These are phyloP conservation scores for Symphodus melops DNA, from an alignment of 2,113 vertebrate species.

Conservation along the genomic window DNA sequence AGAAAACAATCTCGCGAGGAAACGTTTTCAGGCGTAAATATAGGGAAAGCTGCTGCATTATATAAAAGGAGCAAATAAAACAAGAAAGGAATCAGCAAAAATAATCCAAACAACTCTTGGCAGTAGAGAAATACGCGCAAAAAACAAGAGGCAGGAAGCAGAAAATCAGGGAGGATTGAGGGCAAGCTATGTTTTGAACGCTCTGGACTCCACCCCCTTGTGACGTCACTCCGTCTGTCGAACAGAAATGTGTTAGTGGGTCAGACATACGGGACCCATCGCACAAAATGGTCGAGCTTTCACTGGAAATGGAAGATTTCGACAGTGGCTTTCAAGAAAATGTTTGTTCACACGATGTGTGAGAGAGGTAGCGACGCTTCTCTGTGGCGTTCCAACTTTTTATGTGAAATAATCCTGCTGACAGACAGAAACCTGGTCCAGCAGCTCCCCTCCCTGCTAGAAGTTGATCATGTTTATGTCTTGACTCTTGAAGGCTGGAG, in stretches of 20 bases:
- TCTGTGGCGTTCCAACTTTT: neutral
- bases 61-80: neutral
- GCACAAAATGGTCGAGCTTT: constrained; percentile 77
- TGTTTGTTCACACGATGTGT: neutral
- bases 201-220: constrained; percentile 46
- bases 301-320: constrained; percentile 71
- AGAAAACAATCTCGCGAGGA: constrained; percentile 24
- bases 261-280: constrained; percentile 76
- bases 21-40: neutral
- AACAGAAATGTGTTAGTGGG: constrained; percentile 80
- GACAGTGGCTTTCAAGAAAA: no score
- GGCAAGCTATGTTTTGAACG: constrained; percentile 71
- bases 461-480: neutral
- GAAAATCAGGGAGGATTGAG: constrained; percentile 36
- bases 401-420: neutral
- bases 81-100: neutral
- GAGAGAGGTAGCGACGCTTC: rapidly evolving
- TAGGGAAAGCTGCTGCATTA: constrained; percentile 49
- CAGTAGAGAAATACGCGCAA: constrained; percentile 22
- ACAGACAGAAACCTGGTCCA: neutral
- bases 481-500: neutral
- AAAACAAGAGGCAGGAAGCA: constrained; percentile 55
- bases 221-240: constrained; percentile 41
- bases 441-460: neutral
- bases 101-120: neutral